phyloP scores from a whole-genome alignment of 2,113 vertebrate species.

The Phocoena sinus region DNA sequence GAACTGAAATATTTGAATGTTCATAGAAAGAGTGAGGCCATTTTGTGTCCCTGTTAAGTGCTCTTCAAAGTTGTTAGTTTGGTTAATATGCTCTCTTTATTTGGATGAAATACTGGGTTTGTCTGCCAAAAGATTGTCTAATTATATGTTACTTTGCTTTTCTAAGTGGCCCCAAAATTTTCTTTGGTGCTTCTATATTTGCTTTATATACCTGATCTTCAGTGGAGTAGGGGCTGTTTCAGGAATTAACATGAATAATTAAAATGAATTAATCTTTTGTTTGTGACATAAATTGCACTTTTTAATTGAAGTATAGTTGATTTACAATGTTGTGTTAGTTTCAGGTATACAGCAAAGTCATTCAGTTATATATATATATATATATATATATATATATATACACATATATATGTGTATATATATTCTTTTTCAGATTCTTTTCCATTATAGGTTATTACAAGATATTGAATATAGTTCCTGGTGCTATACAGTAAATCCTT shows the following conservation, averaged over 20 bases:
- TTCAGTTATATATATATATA: background rate
- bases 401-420: too few relatives aligned
- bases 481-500: too few relatives aligned
- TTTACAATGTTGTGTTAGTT: background rate
- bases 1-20: slow-evolving; percentile 33
- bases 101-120: slow-evolving; percentile 26
- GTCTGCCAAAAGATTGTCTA: slow-evolving; percentile 6
- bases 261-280: slow-evolving; percentile 3
- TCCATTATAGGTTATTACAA: background rate
- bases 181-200: background rate
- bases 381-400: too few relatives aligned
- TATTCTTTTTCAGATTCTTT: background rate
- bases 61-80: slow-evolving; percentile 49
- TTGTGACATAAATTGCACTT: background rate
- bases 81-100: slow-evolving; percentile 53
- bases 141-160: slow-evolving; percentile 25
- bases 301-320: background rate
- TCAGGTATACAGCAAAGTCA: background rate
- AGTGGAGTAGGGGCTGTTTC: background rate
- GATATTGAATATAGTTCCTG: background rate
- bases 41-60: slow-evolving; percentile 37
- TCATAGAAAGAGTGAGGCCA: slow-evolving; percentile 41
- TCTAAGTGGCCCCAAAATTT: slow-evolving; percentile 23
- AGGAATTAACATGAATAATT: background rate
- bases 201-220: slow-evolving; percentile 4